Conservation (phyloP, 1,140 invertebrate species). For the Penaeus japonicus region DNA sequence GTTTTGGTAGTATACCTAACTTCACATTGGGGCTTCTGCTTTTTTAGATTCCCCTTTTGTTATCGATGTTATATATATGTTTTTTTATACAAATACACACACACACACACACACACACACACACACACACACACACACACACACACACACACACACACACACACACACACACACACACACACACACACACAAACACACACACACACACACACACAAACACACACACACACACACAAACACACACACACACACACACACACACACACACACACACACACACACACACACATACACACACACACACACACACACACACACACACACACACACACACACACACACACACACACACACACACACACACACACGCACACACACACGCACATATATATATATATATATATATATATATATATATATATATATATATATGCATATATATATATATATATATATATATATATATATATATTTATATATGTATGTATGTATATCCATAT, state of each 20-base stretch:
- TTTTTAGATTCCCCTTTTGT: too few relatives aligned
- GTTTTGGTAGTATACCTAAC: too few relatives aligned
- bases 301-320: neutral
- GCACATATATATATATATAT: conserved; percentile 17
- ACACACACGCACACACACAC: neutral
- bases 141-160: neutral
- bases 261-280: neutral
- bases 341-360: neutral
- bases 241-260: neutral
- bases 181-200: neutral
- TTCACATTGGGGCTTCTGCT: too few relatives aligned
- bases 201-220: neutral
- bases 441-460: neutral
- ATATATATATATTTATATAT: neutral
- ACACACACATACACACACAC: neutral
- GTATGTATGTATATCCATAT: neutral
- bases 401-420: conserved; percentile 15
- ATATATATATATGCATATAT: conserved; percentile 10
- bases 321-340: neutral
- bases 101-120: neutral
- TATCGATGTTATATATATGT: too few relatives aligned
- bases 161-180: neutral
- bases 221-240: neutral
- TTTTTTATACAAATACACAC: neutral
- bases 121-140: neutral